Evolutionary conservation across 2,113 vertebrate species (phyloP).

Genomic region (Chlamydotis undulata): DNA sequence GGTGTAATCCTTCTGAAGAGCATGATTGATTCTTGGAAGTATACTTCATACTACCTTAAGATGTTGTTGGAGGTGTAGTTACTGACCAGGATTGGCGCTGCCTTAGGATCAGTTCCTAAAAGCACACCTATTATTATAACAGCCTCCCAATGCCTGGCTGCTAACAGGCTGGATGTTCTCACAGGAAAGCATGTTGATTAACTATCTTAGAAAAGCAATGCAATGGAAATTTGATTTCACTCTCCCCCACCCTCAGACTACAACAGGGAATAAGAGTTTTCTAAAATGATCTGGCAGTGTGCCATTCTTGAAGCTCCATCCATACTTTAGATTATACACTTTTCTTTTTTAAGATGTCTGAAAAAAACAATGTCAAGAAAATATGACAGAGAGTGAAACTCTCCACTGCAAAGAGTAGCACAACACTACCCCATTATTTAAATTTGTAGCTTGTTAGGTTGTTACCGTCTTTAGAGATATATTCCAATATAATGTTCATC

Average conservation of each 20-base stretch:
- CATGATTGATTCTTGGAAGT: neutral
- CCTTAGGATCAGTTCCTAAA: neutral
- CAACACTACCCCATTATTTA: neutral
- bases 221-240: neutral
- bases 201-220: neutral
- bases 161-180: neutral
- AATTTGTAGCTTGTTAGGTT: neutral
- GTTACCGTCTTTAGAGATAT: neutral
- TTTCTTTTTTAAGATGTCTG: neutral
- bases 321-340: neutral
- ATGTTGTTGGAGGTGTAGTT: neutral
- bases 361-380: neutral
- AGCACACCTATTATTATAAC: neutral
- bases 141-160: neutral
- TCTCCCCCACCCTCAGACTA: neutral
- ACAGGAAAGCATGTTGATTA: neutral
- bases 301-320: neutral
- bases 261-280: neutral
- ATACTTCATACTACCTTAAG: neutral
- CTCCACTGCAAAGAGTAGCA: neutral
- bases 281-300: neutral
- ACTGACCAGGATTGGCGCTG: neutral
- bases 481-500: neutral
- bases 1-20: neutral
- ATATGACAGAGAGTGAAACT: neutral